Base-by-base conservation (phyloP, 2,113 vertebrate genomes). In the Mormyrus lacerda region DNA sequence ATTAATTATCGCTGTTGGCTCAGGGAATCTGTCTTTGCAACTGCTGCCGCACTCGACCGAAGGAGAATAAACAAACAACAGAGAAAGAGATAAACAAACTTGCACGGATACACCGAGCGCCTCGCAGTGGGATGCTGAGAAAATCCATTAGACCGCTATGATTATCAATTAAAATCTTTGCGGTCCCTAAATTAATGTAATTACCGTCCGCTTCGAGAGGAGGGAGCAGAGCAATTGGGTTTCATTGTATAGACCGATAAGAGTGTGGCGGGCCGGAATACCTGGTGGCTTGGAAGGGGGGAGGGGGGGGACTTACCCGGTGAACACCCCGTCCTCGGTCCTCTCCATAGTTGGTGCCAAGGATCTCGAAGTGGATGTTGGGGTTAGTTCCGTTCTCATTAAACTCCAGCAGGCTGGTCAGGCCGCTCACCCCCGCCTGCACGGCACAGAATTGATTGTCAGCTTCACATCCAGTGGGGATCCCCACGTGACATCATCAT, bases 301-400 rank as follows among this genome's bases (percentile, higher is more conserved):
- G 45, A 9, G 50, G 39, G 27, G 5, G 11, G 10, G 10, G 44
- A 73, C 97, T 97, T 93, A 99, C 98, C 96, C 97, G 97, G 82
- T 96, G 97, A 92, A 99, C 96, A 85, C 98, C 98, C 93, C 98
- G 96, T 87, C 98, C 98, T 51, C 98, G 95, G 92, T 99, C 98
- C 91, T 99, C 98, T 91, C 98, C 98, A 1, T 99, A 99, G 93
- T 97, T 99, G 86, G 98, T 99, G 87, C 98, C 98, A 93, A 99
- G 92, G 93, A 99, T 99, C 96, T 99, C 98, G 92, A 99, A 99
- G 91, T 97, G 95, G 89, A 99, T 98, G 88, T 99, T 99, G 89
- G 98, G 98, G 94, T 99, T 99, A 0, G 95, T 96, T 50, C 98
- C 98, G 79, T 98, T 97, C 90, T 99, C 97, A 42, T 94, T 97